A percentile compares a stretch with the other conserved stretches of the same genome.
These are phyloP conservation scores for Drosophila bunnanda DNA, from an alignment of 2,888 invertebrate species.

Conservation along the genomic window DNA sequence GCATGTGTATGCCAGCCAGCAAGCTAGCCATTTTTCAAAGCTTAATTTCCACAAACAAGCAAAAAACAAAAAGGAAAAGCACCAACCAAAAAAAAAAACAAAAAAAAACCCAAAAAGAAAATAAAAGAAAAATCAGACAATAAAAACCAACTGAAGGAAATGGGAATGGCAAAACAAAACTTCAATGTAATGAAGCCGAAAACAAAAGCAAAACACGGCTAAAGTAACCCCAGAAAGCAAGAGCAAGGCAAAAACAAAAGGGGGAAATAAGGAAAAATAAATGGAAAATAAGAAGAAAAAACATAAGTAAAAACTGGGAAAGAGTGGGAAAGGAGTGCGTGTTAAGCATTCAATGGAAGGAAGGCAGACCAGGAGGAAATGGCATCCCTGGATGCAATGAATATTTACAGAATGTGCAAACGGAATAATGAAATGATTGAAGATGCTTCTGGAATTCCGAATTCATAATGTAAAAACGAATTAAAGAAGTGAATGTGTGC, in stretches of 20 bases:
- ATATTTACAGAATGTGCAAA: conserved; percentile 38
- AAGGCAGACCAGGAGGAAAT: background rate
- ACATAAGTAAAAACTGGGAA: background rate
- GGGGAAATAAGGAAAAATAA: background rate
- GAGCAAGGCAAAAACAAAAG: background rate
- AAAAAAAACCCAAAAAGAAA: conserved; percentile 15
- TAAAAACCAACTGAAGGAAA: conserved; percentile 41
- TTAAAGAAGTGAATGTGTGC: conserved; percentile 4
- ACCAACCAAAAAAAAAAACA: conserved; percentile 6
- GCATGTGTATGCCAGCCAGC: conserved; percentile 20
- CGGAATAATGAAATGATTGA: conserved; percentile 33
- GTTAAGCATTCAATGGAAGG: conserved; percentile 6
- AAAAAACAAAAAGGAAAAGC: conserved; percentile 29
- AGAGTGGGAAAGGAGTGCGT: background rate
- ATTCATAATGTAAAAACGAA: conserved; percentile 20
- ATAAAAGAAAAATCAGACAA: conserved; percentile 23
- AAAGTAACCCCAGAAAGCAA: conserved; percentile 25
- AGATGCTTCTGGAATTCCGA: conserved; percentile 4
- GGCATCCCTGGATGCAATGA: conserved; percentile 30
- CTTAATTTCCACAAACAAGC: conserved; percentile 70
- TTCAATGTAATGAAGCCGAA: conserved; percentile 45
- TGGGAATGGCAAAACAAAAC: conserved; percentile 48
- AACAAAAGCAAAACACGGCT: conserved; percentile 42
- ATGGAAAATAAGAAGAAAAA: background rate
- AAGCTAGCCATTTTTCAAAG: conserved; percentile 72